A percentile compares a stretch with the other conserved stretches of the same genome.
phyloP scores from a whole-genome alignment of 2,113 vertebrate species.

The Mobula hypostoma region DNA sequence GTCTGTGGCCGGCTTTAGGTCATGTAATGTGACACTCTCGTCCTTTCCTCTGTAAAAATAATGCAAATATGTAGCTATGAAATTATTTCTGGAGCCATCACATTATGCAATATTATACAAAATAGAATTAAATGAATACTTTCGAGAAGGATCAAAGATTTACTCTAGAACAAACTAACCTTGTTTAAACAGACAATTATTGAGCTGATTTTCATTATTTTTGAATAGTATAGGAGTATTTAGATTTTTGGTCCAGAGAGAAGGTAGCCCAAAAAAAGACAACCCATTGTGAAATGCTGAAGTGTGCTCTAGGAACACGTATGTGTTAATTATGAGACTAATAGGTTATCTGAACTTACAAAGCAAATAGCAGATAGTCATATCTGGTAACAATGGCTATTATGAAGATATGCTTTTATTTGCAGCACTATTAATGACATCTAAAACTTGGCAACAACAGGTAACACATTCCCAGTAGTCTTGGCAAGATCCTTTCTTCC shows the following conservation, averaged over 20 bases:
- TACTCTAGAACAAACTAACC: not conserved
- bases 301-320: not conserved
- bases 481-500: not conserved
- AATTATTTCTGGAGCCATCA: not conserved
- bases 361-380: not conserved
- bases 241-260: not conserved
- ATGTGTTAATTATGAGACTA: not conserved
- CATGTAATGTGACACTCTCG: constrained; percentile 76
- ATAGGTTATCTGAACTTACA: not conserved
- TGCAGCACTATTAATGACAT: not conserved
- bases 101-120: not conserved
- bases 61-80: not conserved
- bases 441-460: not conserved
- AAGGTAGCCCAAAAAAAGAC: not conserved
- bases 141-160: not conserved
- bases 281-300: not conserved
- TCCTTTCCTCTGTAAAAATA: constrained; percentile 71
- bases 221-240: not conserved
- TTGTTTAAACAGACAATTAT: not conserved
- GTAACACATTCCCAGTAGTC: not conserved
- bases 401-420: not conserved
- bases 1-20: constrained; percentile 88
- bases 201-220: not conserved
- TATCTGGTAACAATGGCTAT: not conserved
- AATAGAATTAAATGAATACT: not conserved